phyloP scores from a whole-genome alignment of 2,797 vertebrate species.

The Podarcis lilfordi region DNA sequence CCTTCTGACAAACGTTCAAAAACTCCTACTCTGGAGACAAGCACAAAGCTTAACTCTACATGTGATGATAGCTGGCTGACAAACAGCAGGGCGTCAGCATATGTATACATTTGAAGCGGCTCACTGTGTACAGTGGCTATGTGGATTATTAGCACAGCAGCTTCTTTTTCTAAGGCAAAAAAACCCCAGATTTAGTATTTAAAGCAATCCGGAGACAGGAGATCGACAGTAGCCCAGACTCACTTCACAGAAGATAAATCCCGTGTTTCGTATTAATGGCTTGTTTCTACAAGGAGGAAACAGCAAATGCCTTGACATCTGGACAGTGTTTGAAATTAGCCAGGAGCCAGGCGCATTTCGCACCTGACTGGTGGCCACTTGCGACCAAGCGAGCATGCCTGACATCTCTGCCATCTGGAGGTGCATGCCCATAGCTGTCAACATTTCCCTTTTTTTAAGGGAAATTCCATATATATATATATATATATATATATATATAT shows the following conservation, averaged over 20 bases:
- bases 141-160: background rate
- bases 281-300: background rate
- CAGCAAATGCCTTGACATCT: background rate
- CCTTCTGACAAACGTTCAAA: background rate
- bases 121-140: background rate
- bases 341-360: too few species aligned
- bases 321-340: background rate
- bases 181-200: background rate
- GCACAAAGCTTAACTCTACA: background rate
- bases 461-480: too few species aligned
- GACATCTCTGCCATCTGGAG: too few species aligned
- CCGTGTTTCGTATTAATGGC: background rate
- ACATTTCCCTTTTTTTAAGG: too few species aligned
- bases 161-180: background rate
- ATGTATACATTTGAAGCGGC: background rate
- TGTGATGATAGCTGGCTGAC: too few species aligned
- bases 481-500: too few species aligned
- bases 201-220: background rate
- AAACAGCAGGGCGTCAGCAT: background rate
- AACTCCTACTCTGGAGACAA: background rate
- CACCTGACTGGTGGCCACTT: too few species aligned
- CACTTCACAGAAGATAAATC: background rate
- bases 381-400: too few species aligned
- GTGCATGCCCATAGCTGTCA: too few species aligned
- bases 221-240: background rate